These are phyloP conservation scores for Sylvietta virens DNA, from an alignment of 2,113 vertebrate genomes.

Conservation along the genomic window DNA sequence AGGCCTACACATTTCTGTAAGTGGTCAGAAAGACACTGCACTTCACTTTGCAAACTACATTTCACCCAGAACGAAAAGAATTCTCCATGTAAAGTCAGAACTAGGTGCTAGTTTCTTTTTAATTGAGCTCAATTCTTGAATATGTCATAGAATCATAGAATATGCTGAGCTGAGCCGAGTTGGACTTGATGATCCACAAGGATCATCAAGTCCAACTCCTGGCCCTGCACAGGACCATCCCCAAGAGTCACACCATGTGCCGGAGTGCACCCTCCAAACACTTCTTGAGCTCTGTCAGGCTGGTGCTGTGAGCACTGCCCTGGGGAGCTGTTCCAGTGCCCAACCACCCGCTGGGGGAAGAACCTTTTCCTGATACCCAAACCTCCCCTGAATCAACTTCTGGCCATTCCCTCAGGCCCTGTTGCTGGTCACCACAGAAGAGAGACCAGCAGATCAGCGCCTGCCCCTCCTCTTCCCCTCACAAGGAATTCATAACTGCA, in stretches of 20 bases:
- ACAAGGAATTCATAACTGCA: neutral
- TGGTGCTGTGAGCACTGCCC: neutral
- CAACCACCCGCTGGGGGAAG: neutral
- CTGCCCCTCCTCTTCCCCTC: neutral
- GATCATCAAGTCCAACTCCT: fast-evolving
- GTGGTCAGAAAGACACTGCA: neutral
- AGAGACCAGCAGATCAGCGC: neutral
- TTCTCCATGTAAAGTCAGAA: neutral
- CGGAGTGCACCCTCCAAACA: fast-evolving
- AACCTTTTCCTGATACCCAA: neutral
- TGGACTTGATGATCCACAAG: too few species aligned
- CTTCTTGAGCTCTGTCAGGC: neutral
- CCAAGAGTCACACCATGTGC: too few species aligned
- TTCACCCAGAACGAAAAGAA: neutral
- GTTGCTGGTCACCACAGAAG: neutral
- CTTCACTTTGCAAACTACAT: neutral
- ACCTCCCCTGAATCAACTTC: neutral
- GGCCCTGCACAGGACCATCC: neutral
- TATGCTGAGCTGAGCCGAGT: neutral
- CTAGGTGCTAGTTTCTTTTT: neutral
- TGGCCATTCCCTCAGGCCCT: neutral
- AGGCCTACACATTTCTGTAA: neutral
- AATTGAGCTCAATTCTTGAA: neutral
- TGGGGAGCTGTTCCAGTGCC: neutral
- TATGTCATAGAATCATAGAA: neutral